These are phyloP conservation scores for Cercopithecus mona DNA, from an alignment of 2,113 vertebrate species.

Conservation along the genomic window DNA sequence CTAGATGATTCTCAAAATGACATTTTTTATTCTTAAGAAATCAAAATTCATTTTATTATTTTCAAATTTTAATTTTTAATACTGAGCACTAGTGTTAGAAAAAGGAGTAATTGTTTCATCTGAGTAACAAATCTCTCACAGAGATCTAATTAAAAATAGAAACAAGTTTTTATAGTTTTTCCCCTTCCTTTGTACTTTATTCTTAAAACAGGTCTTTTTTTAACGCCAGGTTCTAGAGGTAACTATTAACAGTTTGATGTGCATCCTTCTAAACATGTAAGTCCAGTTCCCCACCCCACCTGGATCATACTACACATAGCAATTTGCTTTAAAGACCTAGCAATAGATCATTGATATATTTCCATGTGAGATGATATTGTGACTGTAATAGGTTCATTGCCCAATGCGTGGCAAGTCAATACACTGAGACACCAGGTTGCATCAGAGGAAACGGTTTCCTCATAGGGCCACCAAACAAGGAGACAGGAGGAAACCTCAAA, in stretches of 20 bases:
- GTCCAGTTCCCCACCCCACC: not conserved
- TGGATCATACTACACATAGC: not conserved
- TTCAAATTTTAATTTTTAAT: not conserved
- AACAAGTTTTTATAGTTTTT: not conserved
- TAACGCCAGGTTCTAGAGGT: not conserved
- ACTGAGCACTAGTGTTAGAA: not conserved
- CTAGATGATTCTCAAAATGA: not conserved
- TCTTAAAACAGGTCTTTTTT: not conserved
- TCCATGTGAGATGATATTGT: not conserved
- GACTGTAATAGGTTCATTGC: too few relatives aligned
- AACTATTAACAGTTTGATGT: not conserved
- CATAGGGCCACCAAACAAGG: too few relatives aligned
- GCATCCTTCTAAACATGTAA: not conserved
- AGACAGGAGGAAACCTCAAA: too few relatives aligned
- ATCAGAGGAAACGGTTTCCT: too few relatives aligned
- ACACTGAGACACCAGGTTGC: too few relatives aligned
- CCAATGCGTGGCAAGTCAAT: too few relatives aligned
- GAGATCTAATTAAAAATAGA: not conserved
- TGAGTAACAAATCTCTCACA: not conserved
- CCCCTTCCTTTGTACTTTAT: not conserved
- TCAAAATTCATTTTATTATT: not conserved
- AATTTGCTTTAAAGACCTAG: not conserved
- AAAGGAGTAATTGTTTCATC: not conserved
- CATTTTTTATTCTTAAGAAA: not conserved
- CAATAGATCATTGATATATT: not conserved